Evolutionary conservation across 2,888 invertebrate genomes (phyloP).

Genomic region (Cinara cedri): DNA sequence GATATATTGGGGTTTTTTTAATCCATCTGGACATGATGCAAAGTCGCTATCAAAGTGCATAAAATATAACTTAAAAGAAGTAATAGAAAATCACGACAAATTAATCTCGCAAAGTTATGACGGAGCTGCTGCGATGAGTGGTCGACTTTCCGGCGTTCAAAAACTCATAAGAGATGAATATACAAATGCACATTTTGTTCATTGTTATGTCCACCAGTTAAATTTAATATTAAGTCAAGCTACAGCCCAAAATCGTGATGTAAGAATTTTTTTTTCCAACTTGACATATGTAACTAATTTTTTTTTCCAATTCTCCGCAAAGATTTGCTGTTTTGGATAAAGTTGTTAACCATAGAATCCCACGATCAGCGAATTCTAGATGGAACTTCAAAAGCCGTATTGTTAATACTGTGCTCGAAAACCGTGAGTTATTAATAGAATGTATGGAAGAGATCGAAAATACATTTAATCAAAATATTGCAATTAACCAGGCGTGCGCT

Average conservation of each 20-base stretch:
- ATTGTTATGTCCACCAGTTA: conserved; percentile 60
- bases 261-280: conserved; percentile 59
- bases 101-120: conserved; percentile 59
- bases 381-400: conserved; percentile 60
- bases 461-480: no score
- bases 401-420: conserved; percentile 59
- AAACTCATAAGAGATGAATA: conserved; percentile 43
- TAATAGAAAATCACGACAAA: conserved; percentile 58
- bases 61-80: conserved; percentile 56
- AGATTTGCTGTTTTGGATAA: conserved; percentile 59
- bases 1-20: conserved; percentile 59
- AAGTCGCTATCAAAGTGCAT: conserved; percentile 57
- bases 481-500: no score
- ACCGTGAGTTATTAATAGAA: conserved; percentile 59
- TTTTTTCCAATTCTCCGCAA: conserved; percentile 59
- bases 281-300: conserved; percentile 58
- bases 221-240: conserved; percentile 58
- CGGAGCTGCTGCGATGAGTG: conserved; percentile 53
- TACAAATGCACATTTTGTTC: conserved; percentile 54
- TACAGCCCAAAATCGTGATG: conserved; percentile 53
- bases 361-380: conserved; percentile 54
- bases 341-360: conserved; percentile 58
- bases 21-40: conserved; percentile 57
- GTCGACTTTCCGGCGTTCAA: conserved; percentile 38
- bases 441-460: no score